Evolutionary conservation across 2,113 vertebrate species (phyloP).

Genomic region (Melanotaenia duboulayi): DNA sequence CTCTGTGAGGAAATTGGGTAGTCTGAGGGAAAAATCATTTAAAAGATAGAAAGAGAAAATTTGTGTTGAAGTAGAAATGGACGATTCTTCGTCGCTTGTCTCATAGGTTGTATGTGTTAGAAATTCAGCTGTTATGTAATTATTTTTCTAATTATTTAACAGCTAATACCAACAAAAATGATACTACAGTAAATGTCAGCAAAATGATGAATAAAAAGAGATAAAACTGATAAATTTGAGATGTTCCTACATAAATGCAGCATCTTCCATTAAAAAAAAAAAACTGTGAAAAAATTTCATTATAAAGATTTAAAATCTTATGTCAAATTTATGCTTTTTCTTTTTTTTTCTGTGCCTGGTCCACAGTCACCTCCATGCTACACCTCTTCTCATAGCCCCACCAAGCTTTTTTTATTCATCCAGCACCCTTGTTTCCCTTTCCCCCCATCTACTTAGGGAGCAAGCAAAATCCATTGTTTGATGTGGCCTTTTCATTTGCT

Average conservation of each 20-base stretch:
- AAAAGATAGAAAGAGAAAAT: neutral
- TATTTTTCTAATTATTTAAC: no score
- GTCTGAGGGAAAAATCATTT: conserved; percentile 2
- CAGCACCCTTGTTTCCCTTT: conserved; percentile 27
- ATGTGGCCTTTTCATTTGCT: conserved; percentile 65
- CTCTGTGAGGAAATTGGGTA: neutral
- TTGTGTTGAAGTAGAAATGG: neutral
- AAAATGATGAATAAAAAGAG: no score
- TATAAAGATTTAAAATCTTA: neutral
- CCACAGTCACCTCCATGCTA: neutral
- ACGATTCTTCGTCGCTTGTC: neutral
- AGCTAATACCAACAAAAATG: no score
- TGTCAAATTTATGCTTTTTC: no score
- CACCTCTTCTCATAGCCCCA: conserved; percentile 1
- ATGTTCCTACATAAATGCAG: no score
- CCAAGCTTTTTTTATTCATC: conserved; percentile 23
- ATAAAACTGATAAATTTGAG: no score
- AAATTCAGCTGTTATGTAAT: no score
- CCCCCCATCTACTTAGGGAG: conserved; percentile 37
- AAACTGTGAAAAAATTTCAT: neutral
- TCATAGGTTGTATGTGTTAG: neutral
- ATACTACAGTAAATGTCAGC: no score
- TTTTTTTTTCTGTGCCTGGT: conserved; percentile 5
- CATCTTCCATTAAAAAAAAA: neutral
- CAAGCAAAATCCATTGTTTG: conserved; percentile 60